Conservation (phyloP, 2,888 invertebrate genomes). For the Temnothorax rugatulus region DNA sequence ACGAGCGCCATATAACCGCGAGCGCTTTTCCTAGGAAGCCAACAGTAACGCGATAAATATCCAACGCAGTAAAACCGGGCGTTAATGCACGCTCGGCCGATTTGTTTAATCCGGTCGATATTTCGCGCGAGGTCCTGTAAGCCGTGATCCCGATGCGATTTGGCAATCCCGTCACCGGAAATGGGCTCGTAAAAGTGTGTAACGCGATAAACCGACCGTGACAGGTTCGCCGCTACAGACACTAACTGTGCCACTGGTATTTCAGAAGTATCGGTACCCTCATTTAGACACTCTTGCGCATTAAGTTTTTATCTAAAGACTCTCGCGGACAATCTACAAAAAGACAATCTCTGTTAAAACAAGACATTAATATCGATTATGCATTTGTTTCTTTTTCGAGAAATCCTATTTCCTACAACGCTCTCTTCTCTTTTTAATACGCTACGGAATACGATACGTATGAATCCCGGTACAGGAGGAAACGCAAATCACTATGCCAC, state of each 20-base stretch:
- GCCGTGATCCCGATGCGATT: conserved; percentile 53
- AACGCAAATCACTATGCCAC: conserved; percentile 39
- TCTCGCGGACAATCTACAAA: neutral
- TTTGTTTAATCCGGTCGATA: conserved; percentile 58
- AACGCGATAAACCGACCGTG: conserved; percentile 57
- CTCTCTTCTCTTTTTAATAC: neutral
- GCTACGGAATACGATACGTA: neutral
- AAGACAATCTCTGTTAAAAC: neutral
- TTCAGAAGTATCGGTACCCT: conserved; percentile 11
- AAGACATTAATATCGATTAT: neutral
- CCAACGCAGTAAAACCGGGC: conserved; percentile 49
- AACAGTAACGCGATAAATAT: conserved; percentile 52
- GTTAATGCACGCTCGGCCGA: conserved; percentile 52
- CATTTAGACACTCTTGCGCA: neutral
- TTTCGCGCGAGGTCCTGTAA: conserved; percentile 46
- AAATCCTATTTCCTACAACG: neutral
- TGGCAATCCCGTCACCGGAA: conserved; percentile 60
- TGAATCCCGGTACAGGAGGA: neutral
- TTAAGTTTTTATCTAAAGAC: neutral
- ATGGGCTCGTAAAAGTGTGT: conserved; percentile 61
- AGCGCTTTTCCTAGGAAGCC: conserved; percentile 48
- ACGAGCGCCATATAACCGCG: conserved; percentile 30
- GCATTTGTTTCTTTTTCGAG: neutral
- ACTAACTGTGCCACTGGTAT: conserved; percentile 10
- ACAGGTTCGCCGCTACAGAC: conserved; percentile 36